Evolutionary conservation across 2,797 vertebrate genomes (phyloP), one percentile per base, ranked within the genome.

Genomic region (Selene dorsalis): DNA sequence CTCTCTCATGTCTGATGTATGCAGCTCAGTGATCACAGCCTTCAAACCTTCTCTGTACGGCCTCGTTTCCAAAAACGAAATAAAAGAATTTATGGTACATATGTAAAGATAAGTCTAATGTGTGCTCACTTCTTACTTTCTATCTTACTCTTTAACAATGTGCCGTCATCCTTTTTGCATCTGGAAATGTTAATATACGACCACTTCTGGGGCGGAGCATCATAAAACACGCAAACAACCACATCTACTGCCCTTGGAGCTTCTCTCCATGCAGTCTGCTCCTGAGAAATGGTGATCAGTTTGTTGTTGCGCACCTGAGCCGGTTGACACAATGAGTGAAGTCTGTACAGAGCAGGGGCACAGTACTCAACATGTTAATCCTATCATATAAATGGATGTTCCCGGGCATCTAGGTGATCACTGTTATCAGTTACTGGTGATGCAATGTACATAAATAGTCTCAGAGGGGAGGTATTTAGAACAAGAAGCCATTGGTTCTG

Each of bases 1-100:
- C 72, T 79, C 69, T 76, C 76, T 81, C 79, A 55, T 52, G 65
- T 68, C 65, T 89, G 79, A 87, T 30, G 32, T 68, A 69, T 69
- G 75, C 70, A 17, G 39, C 64, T 41, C 75, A 18, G 35, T 17
- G 60, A 74, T 60, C 45, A 35, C 66, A 77, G 68, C 55, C 70
- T 53, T 61, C 22, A 57, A 87, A 79, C 67, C 70, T 52, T 67
- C 66, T 50, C 59, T 53, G 28, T 55, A 20, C 10, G 0, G 60
- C 73, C 69, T 80, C 58, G 74, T 72, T 73, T 66, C 39, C 50
- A 68, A 56, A 82, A 81, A 78, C 67, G 61, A 77, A 80, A 68
- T 13, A 24, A 39, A 74, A 63, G 28, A 73, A 81, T 77, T 60
- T 48, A 70, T 14, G 30, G 73, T 77, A 41, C 48, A 64, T 70